Conservation (phyloP, 2,113 vertebrate genomes). For the Stegastes partitus region DNA sequence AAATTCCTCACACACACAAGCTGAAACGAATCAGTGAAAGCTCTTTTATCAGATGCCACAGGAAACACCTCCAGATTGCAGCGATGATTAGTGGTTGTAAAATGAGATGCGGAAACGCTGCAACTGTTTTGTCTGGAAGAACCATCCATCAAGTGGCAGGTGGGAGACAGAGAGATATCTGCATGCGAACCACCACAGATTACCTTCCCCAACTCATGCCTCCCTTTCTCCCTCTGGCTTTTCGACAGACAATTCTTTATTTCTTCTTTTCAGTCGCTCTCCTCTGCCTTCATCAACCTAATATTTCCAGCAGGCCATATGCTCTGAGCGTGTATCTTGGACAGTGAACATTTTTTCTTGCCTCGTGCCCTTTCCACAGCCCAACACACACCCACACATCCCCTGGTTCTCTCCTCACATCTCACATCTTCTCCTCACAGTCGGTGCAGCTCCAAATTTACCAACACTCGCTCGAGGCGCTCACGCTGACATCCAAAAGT, state of each 20-base stretch:
- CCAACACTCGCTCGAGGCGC: background rate
- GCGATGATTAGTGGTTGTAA: background rate
- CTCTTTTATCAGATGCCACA: background rate
- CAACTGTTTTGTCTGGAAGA: background rate
- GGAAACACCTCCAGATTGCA: background rate
- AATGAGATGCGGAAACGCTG: background rate
- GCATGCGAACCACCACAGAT: background rate
- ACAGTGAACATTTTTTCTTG: no score
- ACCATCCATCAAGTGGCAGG: background rate
- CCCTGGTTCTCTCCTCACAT: background rate
- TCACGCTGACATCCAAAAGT: conserved; percentile 23
- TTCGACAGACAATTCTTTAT: background rate
- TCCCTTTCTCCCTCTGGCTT: background rate
- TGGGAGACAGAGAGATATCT: background rate
- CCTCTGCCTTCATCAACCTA: background rate
- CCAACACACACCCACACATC: background rate
- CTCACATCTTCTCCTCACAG: background rate
- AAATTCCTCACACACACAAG: background rate
- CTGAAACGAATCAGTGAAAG: background rate
- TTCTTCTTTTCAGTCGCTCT: background rate
- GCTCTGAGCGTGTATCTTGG: background rate
- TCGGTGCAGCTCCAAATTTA: background rate
- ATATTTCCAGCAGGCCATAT: background rate
- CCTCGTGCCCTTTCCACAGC: no score
- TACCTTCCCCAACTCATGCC: background rate